Percentiles rank a stretch among this genome's conserved stretches.
Conservation (phyloP, 1,140 invertebrate genomes). For the Pogonus chalceus region DNA sequence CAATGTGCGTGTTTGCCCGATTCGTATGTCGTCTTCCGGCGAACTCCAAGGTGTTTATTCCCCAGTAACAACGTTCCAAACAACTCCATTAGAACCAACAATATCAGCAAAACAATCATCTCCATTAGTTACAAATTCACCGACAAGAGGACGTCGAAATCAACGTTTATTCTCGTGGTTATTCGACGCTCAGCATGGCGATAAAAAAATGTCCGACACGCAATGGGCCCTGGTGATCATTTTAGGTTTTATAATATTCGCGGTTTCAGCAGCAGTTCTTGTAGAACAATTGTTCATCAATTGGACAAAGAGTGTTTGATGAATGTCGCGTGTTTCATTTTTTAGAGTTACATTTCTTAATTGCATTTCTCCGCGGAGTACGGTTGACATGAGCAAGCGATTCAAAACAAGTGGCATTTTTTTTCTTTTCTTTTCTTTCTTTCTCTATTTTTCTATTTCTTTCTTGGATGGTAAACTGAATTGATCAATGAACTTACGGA, state of each 20-base stretch:
- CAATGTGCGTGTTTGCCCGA: slow-evolving; percentile 58
- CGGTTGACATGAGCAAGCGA: not conserved
- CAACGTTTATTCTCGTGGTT: slow-evolving; percentile 21
- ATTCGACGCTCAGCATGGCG: slow-evolving; percentile 23
- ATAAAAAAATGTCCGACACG: slow-evolving; percentile 47
- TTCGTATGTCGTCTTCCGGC: slow-evolving; percentile 43
- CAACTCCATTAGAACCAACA: slow-evolving; percentile 29
- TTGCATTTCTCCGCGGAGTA: too few relatives aligned
- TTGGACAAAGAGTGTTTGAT: slow-evolving; percentile 19
- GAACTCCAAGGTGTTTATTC: slow-evolving; percentile 57
- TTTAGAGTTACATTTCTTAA: too few relatives aligned
- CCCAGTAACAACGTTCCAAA: slow-evolving; percentile 45
- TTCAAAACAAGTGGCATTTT: too few relatives aligned
- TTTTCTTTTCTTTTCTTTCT: too few relatives aligned
- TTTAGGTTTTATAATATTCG: slow-evolving; percentile 48
- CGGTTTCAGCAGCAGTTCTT: slow-evolving; percentile 50
- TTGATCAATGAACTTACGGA: too few relatives aligned
- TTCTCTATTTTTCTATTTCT: too few relatives aligned
- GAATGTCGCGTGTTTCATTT: too few relatives aligned
- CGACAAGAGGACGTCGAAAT: slow-evolving; percentile 16
- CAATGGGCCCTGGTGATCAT: slow-evolving; percentile 55
- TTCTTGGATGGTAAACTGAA: too few relatives aligned
- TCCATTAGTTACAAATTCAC: slow-evolving; percentile 20
- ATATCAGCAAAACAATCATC: slow-evolving; percentile 22
- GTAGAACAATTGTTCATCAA: slow-evolving; percentile 42